Base-by-base conservation (phyloP, 1,140 invertebrate species). In the Araneus ventricosus region DNA sequence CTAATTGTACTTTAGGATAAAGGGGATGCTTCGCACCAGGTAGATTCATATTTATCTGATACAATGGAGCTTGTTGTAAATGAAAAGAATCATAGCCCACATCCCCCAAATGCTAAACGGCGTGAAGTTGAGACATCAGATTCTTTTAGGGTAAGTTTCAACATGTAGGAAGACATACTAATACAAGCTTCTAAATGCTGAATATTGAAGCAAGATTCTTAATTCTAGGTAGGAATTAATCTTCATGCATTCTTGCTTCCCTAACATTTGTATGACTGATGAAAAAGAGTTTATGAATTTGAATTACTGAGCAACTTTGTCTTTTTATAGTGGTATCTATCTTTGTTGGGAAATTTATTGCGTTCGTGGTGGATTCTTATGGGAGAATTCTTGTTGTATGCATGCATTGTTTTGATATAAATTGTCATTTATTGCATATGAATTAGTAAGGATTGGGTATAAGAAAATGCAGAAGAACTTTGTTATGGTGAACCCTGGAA, bases 91-190 rank as follows among this genome's bases (percentile, higher is more conserved):
- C 90, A 70, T 39, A 93, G 92, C 61, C 92, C 93, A 37, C 94
- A 94, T 61, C 92, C 94, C 30, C 94, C 94, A 67, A 84, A 92
- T 90, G 84, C 94, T 57, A 94, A 94, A 88, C 27, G 94, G 79
- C 34, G 94, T 30, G 94, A 94, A 93, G 45, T 93, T 17, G 93
- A 94, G 45, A 75, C 59, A 57, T 20, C 75, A 67, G 45, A 57
- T 75, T 87, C 67, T 22, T 39, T 20, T 39, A 52, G n/a, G 82
- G 63, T 86, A 92, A 67, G 82, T 91, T 75, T 75, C 17, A 75
- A 75, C 34, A 27, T 67, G 63, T 67, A 67, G 63, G 70, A 34
- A 75, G n/a, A 63, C 59, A n/a, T 52, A 52, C 45, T 52, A 52
- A 52, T 52, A 52, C 45, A 63, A 63, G 59, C 59, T 63, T 63